Percentiles rank a stretch among this genome's conserved stretches.
phyloP scores from a whole-genome alignment of 2,113 vertebrate genomes.

The Alethe castanea region DNA sequence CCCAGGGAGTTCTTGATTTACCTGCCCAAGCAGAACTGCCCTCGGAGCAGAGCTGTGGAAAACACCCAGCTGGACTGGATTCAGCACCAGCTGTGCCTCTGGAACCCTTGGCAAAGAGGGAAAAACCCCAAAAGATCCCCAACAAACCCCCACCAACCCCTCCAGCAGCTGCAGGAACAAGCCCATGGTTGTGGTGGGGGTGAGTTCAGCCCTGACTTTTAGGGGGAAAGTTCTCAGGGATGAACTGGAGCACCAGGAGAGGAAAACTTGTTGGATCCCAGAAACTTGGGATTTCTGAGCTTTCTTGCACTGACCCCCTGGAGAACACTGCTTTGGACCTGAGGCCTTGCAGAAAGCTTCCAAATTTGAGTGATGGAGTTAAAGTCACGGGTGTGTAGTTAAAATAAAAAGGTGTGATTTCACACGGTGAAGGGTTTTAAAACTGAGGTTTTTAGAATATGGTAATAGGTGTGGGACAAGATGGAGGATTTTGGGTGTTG shows the following conservation, averaged over 20 bases:
- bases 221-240: background rate
- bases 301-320: too few relatives aligned
- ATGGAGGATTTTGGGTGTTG: too few relatives aligned
- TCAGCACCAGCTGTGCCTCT: background rate
- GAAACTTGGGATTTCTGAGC: too few relatives aligned
- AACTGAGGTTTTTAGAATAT: too few relatives aligned
- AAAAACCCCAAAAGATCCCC: background rate
- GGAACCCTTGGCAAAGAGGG: background rate
- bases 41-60: background rate
- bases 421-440: too few relatives aligned
- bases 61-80: background rate
- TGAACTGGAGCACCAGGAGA: background rate
- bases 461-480: too few relatives aligned
- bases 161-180: background rate
- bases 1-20: background rate
- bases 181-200: background rate
- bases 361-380: too few relatives aligned
- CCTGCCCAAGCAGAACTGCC: background rate
- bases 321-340: too few relatives aligned
- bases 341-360: too few relatives aligned
- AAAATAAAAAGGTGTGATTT: too few relatives aligned
- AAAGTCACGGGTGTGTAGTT: too few relatives aligned
- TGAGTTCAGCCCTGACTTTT: background rate
- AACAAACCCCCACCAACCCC: fast-evolving
- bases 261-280: too few relatives aligned